phyloP scores from a whole-genome alignment of 2,888 invertebrate species.

The Anarsia innoxiella region DNA sequence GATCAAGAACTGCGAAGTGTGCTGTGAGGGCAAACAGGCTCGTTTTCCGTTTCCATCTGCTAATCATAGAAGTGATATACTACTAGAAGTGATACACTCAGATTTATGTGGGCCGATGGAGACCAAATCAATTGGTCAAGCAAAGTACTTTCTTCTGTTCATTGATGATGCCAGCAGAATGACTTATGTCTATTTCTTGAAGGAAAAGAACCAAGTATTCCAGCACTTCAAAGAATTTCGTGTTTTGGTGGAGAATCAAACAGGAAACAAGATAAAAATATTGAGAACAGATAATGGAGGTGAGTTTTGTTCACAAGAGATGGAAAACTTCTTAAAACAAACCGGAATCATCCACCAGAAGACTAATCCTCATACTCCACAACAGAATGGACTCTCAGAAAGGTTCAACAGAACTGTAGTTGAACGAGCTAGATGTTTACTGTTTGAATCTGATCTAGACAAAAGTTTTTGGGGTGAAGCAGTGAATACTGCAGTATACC shows the following conservation, averaged over 20 bases:
- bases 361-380: slow-evolving; percentile 27
- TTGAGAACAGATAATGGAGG: slow-evolving; percentile 13
- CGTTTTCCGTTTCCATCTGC: slow-evolving; percentile 22
- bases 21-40: slow-evolving; percentile 25
- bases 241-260: slow-evolving; percentile 27
- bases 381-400: slow-evolving; percentile 28
- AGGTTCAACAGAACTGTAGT: slow-evolving; percentile 16
- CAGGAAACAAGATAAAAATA: slow-evolving; percentile 22
- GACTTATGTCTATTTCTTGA: slow-evolving; percentile 27
- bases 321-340: slow-evolving; percentile 13
- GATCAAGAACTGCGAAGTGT: slow-evolving; percentile 15
- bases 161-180: slow-evolving; percentile 27
- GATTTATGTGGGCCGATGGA: slow-evolving; percentile 28
- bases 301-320: slow-evolving; percentile 13
- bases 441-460: slow-evolving; percentile 16
- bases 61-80: slow-evolving; percentile 17
- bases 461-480: slow-evolving; percentile 22
- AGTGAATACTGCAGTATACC: slow-evolving; percentile 16
- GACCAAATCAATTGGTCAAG: slow-evolving; percentile 19
- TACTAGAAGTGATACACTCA: slow-evolving; percentile 24
- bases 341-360: slow-evolving; percentile 27
- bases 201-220: slow-evolving; percentile 24
- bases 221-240: slow-evolving; percentile 22
- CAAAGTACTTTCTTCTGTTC: slow-evolving; percentile 26
- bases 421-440: slow-evolving; percentile 13